Conservation (phyloP, 2,113 vertebrate species). For the Corythaeola cristata region DNA sequence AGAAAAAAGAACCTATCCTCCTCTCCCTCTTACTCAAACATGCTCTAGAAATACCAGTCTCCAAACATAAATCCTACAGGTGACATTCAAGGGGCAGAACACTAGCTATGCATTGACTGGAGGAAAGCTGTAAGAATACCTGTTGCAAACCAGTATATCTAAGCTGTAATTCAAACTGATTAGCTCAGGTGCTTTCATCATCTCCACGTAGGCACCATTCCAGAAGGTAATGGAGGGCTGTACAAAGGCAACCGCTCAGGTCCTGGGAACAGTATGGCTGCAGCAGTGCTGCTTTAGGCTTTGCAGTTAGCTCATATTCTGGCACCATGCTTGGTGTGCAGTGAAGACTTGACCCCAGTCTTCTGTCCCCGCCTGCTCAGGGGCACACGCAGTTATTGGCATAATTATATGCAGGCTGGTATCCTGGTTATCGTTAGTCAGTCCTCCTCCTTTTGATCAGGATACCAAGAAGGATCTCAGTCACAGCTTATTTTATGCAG, state of each 20-base stretch:
- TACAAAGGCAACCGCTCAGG: fast-evolving
- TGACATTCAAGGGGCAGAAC: not conserved
- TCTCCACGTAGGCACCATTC: not conserved
- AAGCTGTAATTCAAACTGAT: not conserved
- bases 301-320: not conserved
- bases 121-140: not conserved
- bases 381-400: not conserved
- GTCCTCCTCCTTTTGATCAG: not conserved
- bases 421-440: not conserved
- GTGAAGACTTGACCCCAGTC: not conserved
- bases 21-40: not conserved
- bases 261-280: not conserved
- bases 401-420: not conserved
- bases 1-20: not conserved
- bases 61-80: not conserved
- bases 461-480: not conserved
- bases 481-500: not conserved
- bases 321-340: not conserved
- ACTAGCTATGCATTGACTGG: not conserved
- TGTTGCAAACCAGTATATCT: not conserved
- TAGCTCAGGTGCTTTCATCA: not conserved
- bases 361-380: not conserved
- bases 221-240: not conserved
- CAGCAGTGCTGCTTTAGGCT: not conserved
- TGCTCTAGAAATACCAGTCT: not conserved